phyloP scores from a whole-genome alignment of 2,113 vertebrate genomes.

The Melierax canorus region DNA sequence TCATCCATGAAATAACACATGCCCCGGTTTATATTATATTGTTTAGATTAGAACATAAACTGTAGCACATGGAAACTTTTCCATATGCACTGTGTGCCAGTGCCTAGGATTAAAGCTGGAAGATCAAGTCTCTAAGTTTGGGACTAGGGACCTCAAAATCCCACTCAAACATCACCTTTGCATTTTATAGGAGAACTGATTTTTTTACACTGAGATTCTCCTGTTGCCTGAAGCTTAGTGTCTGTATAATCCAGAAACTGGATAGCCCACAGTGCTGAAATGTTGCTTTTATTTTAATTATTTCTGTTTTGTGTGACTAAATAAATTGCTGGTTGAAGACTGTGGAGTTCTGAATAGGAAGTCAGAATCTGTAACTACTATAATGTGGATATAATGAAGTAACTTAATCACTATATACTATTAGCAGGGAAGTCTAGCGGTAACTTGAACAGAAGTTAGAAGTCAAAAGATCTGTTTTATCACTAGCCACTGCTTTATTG shows the following conservation, averaged over 20 bases:
- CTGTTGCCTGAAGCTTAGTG: neutral
- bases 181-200: neutral
- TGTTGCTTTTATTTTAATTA: neutral
- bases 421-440: neutral
- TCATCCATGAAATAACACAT: conserved; percentile 53
- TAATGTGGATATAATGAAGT: neutral
- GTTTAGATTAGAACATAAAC: conserved; percentile 55
- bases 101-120: neutral
- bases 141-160: neutral
- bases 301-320: neutral
- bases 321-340: neutral
- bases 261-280: neutral
- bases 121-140: neutral
- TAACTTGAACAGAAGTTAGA: neutral
- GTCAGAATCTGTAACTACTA: neutral
- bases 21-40: conserved; percentile 31
- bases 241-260: neutral
- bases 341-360: neutral
- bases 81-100: neutral
- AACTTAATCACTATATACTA: neutral
- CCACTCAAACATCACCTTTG: neutral
- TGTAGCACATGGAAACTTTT: conserved; percentile 52
- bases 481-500: neutral
- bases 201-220: neutral
- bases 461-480: neutral